phyloP scores from a whole-genome alignment of 2,797 vertebrate species.

The Balearica regulorum region DNA sequence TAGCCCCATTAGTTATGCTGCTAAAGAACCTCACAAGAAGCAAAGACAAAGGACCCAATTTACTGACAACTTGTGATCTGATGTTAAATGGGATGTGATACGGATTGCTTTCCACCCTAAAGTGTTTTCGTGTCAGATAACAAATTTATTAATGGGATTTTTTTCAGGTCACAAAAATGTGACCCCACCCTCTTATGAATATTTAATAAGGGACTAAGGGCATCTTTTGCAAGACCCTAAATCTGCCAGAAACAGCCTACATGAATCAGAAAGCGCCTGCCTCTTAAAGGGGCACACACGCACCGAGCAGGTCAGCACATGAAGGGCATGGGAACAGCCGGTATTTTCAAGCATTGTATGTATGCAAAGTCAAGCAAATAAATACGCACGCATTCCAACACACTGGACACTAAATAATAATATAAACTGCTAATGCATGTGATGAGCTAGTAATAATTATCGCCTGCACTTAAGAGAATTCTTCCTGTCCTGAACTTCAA shows the following conservation, averaged over 20 bases:
- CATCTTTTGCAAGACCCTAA: conserved; percentile 61
- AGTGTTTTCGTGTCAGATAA: conserved; percentile 69
- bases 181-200: conserved; percentile 76
- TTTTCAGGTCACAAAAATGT: conserved; percentile 70
- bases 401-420: neutral
- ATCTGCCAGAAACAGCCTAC: conserved; percentile 57
- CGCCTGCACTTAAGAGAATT: neutral
- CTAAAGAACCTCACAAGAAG: conserved; percentile 18
- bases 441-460: neutral
- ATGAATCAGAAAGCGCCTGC: conserved; percentile 29
- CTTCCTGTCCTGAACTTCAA: conserved; percentile 3
- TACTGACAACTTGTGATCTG: conserved; percentile 47
- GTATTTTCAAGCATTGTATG: accelerated
- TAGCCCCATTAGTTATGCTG: conserved; percentile 2
- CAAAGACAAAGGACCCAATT: conserved; percentile 54
- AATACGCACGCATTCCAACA: neutral
- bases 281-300: conserved; percentile 56
- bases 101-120: conserved; percentile 35
- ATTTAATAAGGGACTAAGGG: conserved; percentile 69
- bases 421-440: neutral
- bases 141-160: conserved; percentile 75
- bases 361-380: neutral
- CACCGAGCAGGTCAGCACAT: neutral
- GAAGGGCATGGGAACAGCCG: neutral
- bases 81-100: conserved; percentile 43